Evolutionary conservation across 1,140 invertebrate genomes (phyloP), one percentile per base, ranked within the genome.

Genomic region (Drosophila sucinea): DNA sequence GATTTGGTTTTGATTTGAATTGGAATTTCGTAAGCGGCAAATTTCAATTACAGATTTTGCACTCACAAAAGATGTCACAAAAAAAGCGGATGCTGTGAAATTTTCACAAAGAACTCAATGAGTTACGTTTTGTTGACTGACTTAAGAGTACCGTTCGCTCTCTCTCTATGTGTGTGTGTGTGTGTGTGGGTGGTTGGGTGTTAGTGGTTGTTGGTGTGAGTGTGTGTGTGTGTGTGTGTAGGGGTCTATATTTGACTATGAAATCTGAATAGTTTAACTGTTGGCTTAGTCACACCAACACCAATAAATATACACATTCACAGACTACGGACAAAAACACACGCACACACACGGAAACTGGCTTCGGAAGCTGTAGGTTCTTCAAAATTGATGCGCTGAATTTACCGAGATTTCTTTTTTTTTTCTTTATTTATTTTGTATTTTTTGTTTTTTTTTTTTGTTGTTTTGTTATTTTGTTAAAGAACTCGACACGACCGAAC

Each of bases 41-140:
- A 86, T 86, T 89, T 86, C 72, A 87, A 86, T 86, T 74, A 73
- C 83, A 87, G 77, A 86, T 86, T 86, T 79, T 86, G 83, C 79
- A 87, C 83, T 63, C 62, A 51, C 44, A 70, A 70, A 68, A 32
- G 47, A 29, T 35, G 44, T 29, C 62, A 54, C 62, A 35, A 27
- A 27, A 32, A 30, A 56, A 41, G 10, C 74, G 51, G 61, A 61
- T 44, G 27, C 30, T 17, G 55, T 51, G 44, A 51, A 51, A 51
- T 51, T 51, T 51, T 51, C 44, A 51, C 55, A 58, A n/a, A 25
- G 33, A 61, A 55, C 69, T 44, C 56, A 58, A 58, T 58, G 32
- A 35, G 32, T 38, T 25, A 35, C 32, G 56, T 25, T 35, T 58
- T 58, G 44, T 51, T 51, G 44, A 51, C 44, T 51, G 44, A 51